Base-by-base conservation (phyloP, 1,140 invertebrate genomes). In the Venturia canescens region DNA sequence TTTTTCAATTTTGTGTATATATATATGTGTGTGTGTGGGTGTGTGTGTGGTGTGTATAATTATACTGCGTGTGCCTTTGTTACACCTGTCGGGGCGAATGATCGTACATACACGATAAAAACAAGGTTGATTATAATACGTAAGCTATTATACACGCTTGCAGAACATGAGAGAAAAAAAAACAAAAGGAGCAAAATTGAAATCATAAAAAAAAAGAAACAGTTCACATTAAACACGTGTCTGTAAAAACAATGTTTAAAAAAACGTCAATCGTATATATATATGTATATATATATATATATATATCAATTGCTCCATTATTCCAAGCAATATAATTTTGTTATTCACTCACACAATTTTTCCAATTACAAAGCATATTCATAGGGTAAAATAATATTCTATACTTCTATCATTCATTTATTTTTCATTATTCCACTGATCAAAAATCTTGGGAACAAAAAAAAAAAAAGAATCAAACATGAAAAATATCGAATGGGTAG, bases 301-400 rank as follows among this genome's bases (percentile, higher is more conserved):
- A 72, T 72, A 23, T 44, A 44, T 72, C 7, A 50, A 79, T 71
- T 70, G 67, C 38, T 79, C n/a, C 71, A 70, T 71, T 50, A 57
- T 79, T 53, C 34, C 31, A 70, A 70, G 66, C 67, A 38, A 70
- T 71, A 79, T 70, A 44, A 44, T 79, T 79, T 29, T 34, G 34
- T 72, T 34, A 18, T 72, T 31, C 34, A 44, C 27, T 48, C 27
- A 21, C 69, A 71, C 69, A 69, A 29, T 23, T 72, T 72, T 72
- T 72, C 31, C 44, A 34, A 72, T 57, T n/a, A 57, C 53, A 78
- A 78, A 78, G 75, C 57, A 78, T 44, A 44, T 44, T 5, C 13
- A 4, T 78, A 44, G 11, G 50, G 48, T 38, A 26, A 79, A 70
- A 79, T 79, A 79, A 79, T 71, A 70, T 66, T 48, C 21, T 11